Percentiles rank a stretch among this genome's conserved stretches.
Conservation (phyloP, 2,113 vertebrate species). For the Dunckerocampus dactyliophorus region DNA sequence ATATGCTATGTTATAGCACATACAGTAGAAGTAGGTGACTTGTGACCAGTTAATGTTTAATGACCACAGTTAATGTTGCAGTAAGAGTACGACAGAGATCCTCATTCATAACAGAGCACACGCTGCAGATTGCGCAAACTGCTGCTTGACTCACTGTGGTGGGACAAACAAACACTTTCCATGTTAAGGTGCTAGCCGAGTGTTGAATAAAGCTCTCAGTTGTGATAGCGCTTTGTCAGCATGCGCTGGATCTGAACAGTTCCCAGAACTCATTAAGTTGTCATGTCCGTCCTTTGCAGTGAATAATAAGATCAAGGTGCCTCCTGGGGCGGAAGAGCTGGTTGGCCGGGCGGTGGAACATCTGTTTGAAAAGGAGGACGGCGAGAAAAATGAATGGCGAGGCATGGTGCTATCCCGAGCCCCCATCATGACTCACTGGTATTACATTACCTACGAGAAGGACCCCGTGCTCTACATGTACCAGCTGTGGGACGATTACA, state of each 20-base stretch:
- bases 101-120: too few relatives aligned
- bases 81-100: too few relatives aligned
- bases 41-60: too few relatives aligned
- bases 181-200: neutral
- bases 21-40: too few relatives aligned
- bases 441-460: constrained; percentile 82
- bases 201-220: neutral
- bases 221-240: constrained; percentile 1
- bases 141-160: too few relatives aligned
- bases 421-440: constrained; percentile 82
- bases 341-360: constrained; percentile 79
- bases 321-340: constrained; percentile 75
- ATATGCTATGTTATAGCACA: too few relatives aligned
- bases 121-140: too few relatives aligned
- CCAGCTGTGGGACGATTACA: constrained; percentile 80
- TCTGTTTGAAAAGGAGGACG: constrained; percentile 80
- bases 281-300: constrained; percentile 49
- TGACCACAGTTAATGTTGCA: too few relatives aligned
- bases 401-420: constrained; percentile 80
- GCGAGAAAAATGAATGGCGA: constrained; percentile 79
- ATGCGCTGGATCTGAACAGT: neutral
- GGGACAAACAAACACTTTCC: too few relatives aligned
- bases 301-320: constrained; percentile 78
- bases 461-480: constrained; percentile 82
- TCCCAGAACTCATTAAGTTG: constrained; percentile 3